Conservation (phyloP, 2,113 vertebrate species). For the Phyllostomus discolor region DNA sequence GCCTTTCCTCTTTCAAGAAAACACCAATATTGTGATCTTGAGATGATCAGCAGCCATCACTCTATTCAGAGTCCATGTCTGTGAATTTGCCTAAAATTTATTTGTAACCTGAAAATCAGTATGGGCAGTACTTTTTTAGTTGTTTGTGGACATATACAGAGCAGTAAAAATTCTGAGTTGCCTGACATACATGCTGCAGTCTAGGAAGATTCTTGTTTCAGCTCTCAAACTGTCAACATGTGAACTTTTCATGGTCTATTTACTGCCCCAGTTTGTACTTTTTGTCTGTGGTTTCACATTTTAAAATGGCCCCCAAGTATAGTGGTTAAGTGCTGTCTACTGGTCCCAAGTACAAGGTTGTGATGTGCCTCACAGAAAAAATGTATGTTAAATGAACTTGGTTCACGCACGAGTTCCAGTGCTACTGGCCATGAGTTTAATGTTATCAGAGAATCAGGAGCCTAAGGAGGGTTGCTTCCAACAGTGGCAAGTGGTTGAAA, state of each 20-base stretch:
- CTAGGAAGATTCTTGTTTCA: background rate
- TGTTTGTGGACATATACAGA: background rate
- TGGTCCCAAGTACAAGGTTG: background rate
- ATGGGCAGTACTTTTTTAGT: no score
- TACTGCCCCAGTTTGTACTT: background rate
- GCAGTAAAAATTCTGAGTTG: background rate
- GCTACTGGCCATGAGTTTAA: background rate
- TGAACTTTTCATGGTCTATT: fast-evolving
- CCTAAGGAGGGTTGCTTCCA: background rate
- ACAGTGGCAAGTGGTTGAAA: background rate
- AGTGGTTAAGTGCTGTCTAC: background rate
- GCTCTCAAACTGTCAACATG: background rate
- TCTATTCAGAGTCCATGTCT: background rate
- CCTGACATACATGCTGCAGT: fast-evolving
- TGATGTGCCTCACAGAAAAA: background rate
- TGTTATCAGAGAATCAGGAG: background rate
- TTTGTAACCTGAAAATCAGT: background rate
- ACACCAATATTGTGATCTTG: background rate
- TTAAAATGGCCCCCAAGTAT: background rate
- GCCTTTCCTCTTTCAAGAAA: background rate
- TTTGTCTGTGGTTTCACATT: background rate
- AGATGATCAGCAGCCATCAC: background rate
- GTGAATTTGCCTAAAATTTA: background rate
- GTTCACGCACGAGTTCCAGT: background rate
- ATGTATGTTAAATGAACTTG: background rate